Evolutionary conservation across 2,888 invertebrate genomes (phyloP).

Genomic region (Apoderus coryli): DNA sequence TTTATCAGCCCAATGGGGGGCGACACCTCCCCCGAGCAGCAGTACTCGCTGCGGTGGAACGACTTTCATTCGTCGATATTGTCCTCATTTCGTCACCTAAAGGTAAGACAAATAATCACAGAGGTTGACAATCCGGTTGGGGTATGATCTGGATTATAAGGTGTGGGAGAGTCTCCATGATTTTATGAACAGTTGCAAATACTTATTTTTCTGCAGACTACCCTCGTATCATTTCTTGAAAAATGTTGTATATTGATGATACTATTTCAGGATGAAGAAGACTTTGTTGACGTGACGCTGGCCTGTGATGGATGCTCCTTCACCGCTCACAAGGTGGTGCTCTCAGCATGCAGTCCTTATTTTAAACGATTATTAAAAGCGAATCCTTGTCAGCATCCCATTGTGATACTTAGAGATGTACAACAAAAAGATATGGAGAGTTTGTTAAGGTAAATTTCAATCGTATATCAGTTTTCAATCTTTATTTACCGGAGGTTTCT

Average conservation of each 20-base stretch:
- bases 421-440: conserved; percentile 77
- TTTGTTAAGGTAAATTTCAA: conserved; percentile 48
- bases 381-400: conserved; percentile 83
- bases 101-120: too few relatives aligned
- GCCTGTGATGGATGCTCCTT: conserved; percentile 84
- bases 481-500: conserved; percentile 3
- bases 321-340: conserved; percentile 78
- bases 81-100: conserved; percentile 75
- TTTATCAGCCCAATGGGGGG: conserved; percentile 42
- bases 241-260: too few relatives aligned
- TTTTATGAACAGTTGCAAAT: too few relatives aligned
- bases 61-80: conserved; percentile 87
- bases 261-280: conserved; percentile 46
- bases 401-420: conserved; percentile 75
- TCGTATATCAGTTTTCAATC: background rate
- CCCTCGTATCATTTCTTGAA: too few relatives aligned
- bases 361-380: conserved; percentile 78
- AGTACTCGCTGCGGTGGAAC: conserved; percentile 89
- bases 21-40: conserved; percentile 51
- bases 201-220: too few relatives aligned
- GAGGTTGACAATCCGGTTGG: too few relatives aligned
- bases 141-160: too few relatives aligned
- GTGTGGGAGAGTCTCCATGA: too few relatives aligned
- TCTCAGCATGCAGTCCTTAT: conserved; percentile 88
- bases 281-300: conserved; percentile 85